A percentile compares a stretch with the other conserved stretches of the same genome.
Evolutionary conservation across 2,113 vertebrate species (phyloP).

Genomic region (Ptyas mucosa): DNA sequence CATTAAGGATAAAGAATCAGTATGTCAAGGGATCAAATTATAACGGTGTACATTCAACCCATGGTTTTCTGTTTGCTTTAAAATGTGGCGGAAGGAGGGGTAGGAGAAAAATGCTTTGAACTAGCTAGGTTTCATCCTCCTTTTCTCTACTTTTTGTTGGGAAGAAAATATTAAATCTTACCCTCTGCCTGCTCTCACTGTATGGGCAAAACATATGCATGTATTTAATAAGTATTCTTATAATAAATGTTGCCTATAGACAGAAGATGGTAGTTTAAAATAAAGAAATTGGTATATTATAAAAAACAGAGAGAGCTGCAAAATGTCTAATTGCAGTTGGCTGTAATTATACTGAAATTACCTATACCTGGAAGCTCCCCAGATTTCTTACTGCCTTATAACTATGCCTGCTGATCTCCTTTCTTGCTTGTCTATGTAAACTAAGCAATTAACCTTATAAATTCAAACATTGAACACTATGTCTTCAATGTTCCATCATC

Average conservation of each 20-base stretch:
- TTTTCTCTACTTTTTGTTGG: background rate
- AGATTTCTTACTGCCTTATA: background rate
- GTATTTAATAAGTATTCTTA: background rate
- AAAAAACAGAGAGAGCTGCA: background rate
- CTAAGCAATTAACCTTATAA: background rate
- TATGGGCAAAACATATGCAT: background rate
- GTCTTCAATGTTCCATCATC: background rate
- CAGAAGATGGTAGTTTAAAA: background rate
- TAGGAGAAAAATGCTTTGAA: background rate
- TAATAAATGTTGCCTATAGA: background rate
- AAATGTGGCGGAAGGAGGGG: background rate
- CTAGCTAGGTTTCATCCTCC: background rate
- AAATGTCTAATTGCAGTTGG: background rate
- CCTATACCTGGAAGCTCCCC: background rate
- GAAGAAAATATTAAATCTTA: background rate
- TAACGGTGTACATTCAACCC: background rate
- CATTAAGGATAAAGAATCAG: background rate
- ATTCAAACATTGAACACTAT: background rate
- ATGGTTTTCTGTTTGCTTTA: background rate
- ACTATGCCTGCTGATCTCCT: background rate
- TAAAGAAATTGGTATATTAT: background rate
- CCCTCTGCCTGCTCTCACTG: background rate
- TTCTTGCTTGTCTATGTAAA: background rate
- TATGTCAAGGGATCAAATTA: background rate
- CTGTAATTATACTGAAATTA: background rate